Evolutionary conservation across 2,797 vertebrate genomes (phyloP).

Genomic region (Cossypha heuglini): DNA sequence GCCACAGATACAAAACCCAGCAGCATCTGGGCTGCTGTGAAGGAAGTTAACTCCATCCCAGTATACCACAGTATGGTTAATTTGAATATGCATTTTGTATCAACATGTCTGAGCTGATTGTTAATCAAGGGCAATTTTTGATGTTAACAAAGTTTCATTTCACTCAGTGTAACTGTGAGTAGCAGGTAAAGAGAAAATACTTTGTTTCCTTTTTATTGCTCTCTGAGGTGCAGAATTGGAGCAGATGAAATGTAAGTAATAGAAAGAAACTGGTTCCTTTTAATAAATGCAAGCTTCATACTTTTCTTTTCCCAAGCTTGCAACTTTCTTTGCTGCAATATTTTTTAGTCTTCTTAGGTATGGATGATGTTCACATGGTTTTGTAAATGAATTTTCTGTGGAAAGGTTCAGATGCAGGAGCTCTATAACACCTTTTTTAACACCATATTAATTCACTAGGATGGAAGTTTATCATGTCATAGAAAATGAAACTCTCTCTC

Average conservation of each 20-base stretch:
- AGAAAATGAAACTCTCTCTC: not conserved
- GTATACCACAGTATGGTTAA: accelerated
- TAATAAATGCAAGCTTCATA: not conserved
- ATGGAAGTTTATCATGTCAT: not conserved
- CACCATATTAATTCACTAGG: not conserved
- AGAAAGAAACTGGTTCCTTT: not conserved
- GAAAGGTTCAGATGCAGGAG: not conserved
- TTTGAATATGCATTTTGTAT: not conserved
- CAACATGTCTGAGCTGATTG: not conserved
- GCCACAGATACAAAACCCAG: not conserved
- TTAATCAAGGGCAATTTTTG: not conserved
- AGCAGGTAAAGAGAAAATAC: not conserved
- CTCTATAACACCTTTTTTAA: not conserved
- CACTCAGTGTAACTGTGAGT: not conserved
- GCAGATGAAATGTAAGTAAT: not conserved
- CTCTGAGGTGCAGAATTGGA: not conserved
- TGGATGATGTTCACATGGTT: not conserved
- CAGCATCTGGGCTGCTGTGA: not conserved
- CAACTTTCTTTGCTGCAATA: not conserved
- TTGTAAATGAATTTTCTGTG: not conserved
- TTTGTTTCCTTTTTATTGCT: not conserved
- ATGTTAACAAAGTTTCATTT: not conserved
- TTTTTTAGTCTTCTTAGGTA: not conserved
- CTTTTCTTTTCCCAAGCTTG: not conserved
- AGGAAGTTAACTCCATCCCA: not conserved